Evolutionary conservation across 2,797 vertebrate species (phyloP).

Genomic region (Leptodactylus fallax): DNA sequence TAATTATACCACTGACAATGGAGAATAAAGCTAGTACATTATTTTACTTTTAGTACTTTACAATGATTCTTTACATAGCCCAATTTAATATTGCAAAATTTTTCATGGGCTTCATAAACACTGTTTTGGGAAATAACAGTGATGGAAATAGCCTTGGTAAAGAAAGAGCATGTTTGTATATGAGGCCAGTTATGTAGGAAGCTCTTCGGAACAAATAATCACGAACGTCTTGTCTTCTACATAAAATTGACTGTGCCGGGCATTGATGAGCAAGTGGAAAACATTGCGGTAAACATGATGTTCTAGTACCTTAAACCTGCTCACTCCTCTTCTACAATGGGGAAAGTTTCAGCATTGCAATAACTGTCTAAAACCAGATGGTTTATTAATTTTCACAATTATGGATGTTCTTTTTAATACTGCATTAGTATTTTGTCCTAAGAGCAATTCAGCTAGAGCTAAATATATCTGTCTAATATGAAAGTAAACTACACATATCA

Average conservation of each 20-base stretch:
- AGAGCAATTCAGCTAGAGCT: not conserved
- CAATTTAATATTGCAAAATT: slow-evolving; percentile 22
- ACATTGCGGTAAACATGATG: slow-evolving; percentile 54
- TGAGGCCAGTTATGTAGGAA: slow-evolving; percentile 26
- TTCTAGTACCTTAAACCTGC: slow-evolving; percentile 35
- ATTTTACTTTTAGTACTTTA: not conserved
- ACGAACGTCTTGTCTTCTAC: slow-evolving; percentile 27
- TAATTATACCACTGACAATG: not conserved
- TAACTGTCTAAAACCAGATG: not conserved
- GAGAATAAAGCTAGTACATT: not conserved
- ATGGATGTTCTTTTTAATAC: not conserved
- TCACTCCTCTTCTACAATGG: slow-evolving; percentile 17
- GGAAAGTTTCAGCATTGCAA: not conserved
- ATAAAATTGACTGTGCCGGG: not conserved
- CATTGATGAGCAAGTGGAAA: slow-evolving; percentile 45
- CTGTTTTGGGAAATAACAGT: slow-evolving; percentile 3
- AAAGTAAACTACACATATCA: not conserved
- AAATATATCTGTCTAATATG: not conserved
- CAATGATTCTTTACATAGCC: slow-evolving; percentile 1
- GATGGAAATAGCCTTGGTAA: slow-evolving; percentile 1
- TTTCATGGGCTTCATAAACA: slow-evolving; percentile 21
- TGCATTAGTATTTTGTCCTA: not conserved
- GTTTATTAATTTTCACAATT: not conserved
- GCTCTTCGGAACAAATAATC: slow-evolving; percentile 44
- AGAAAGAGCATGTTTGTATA: slow-evolving; percentile 50